phyloP scores from a whole-genome alignment of 1,140 invertebrate genomes.

The Physella acuta region DNA sequence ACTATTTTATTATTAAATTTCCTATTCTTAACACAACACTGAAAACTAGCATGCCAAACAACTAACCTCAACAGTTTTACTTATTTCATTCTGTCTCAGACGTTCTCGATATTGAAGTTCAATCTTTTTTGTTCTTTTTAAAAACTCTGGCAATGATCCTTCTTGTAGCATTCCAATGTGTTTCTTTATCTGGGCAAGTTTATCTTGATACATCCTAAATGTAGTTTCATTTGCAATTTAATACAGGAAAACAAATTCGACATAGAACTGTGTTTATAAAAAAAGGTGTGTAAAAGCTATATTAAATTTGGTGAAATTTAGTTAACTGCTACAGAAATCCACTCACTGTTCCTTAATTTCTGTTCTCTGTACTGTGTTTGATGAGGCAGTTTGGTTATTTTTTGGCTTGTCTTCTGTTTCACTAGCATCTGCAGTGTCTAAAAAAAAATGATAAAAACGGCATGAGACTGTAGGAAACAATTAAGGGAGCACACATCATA shows the following conservation, averaged over 20 bases:
- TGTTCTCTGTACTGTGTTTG: constrained; percentile 58
- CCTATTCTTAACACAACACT: no score
- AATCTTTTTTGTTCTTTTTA: constrained; percentile 77
- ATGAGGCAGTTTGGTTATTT: constrained; percentile 55
- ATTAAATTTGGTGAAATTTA: no score
- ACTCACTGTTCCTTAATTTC: constrained; percentile 91
- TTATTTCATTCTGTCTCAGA: constrained; percentile 78
- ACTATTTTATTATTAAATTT: constrained; percentile 4
- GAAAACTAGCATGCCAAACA: not conserved
- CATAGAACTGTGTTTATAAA: no score
- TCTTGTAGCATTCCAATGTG: constrained; percentile 84
- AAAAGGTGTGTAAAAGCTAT: no score
- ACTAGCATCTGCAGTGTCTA: constrained; percentile 78
- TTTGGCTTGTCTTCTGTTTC: constrained; percentile 80
- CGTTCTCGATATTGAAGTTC: constrained; percentile 80
- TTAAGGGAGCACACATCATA: not conserved
- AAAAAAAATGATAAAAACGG: not conserved
- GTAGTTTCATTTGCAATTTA: no score
- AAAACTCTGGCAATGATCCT: constrained; percentile 82
- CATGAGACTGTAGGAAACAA: not conserved
- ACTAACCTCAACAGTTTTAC: constrained; percentile 71
- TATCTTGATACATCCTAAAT: constrained; percentile 91
- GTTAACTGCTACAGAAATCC: no score
- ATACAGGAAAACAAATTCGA: no score
- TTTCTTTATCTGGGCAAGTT: constrained; percentile 83